Evolutionary conservation across 1,140 invertebrate species (phyloP).

Genomic region (Drosophila sp.): DNA sequence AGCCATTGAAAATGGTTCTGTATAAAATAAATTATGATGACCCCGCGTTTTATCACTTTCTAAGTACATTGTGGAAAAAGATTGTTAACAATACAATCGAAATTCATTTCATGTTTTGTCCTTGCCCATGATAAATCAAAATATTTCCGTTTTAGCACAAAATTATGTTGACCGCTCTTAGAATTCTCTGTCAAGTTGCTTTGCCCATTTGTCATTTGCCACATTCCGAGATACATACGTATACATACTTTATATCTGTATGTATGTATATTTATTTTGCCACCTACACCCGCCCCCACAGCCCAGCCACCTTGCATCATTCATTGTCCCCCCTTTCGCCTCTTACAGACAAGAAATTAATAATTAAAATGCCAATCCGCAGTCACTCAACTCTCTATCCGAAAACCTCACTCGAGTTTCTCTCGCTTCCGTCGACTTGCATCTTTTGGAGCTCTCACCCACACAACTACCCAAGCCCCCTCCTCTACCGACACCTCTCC

Average conservation of each 20-base stretch:
- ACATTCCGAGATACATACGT: neutral
- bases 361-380: slow-evolving; percentile 73
- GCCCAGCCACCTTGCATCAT: no score
- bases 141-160: neutral
- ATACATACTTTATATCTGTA: no score
- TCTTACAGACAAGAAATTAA: slow-evolving; percentile 55
- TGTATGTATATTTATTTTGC: neutral
- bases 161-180: slow-evolving; percentile 13
- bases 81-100: neutral
- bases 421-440: slow-evolving; percentile 30
- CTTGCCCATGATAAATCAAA: slow-evolving; percentile 1
- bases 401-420: slow-evolving; percentile 30
- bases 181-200: neutral
- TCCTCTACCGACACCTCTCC: neutral
- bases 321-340: neutral
- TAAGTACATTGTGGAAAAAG: neutral
- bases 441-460: slow-evolving; percentile 23
- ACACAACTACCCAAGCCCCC: slow-evolving; percentile 29
- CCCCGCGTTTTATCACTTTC: neutral
- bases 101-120: neutral
- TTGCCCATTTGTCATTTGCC: slow-evolving; percentile 18
- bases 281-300: neutral
- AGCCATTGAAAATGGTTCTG: neutral
- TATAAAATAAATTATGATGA: neutral
- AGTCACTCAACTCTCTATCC: slow-evolving; percentile 50